These are phyloP conservation scores for Drosophila meridiana DNA, from an alignment of 2,888 invertebrate species.

Conservation along the genomic window DNA sequence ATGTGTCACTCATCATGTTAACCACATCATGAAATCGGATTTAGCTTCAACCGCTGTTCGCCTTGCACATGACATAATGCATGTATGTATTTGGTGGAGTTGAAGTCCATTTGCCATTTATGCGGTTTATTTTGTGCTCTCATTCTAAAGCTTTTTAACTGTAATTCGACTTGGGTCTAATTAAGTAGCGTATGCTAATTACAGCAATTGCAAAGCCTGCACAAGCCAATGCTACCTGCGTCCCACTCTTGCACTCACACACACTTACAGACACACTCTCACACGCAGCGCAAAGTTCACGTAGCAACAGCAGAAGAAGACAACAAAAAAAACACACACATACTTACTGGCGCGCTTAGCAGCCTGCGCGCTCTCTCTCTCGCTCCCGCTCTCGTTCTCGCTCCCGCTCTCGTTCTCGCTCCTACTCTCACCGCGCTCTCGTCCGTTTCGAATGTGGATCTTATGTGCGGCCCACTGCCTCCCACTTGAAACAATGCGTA, in stretches of 20 bases:
- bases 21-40: constrained; percentile 46
- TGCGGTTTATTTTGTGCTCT: constrained; percentile 10
- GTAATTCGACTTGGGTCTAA: constrained; percentile 38
- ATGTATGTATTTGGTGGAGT: constrained; percentile 20
- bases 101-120: constrained; percentile 15
- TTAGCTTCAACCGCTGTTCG: constrained; percentile 36
- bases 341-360: constrained; percentile 71
- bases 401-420: background rate
- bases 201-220: constrained; percentile 34
- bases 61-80: constrained; percentile 64
- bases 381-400: background rate
- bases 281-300: constrained; percentile 39
- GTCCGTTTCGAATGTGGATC: constrained; percentile 48
- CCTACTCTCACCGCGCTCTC: background rate
- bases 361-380: constrained; percentile 9
- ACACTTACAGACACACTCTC: background rate
- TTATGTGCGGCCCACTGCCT: constrained; percentile 39
- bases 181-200: constrained; percentile 33
- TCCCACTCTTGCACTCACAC: constrained; percentile 1
- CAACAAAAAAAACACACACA: constrained; percentile 50
- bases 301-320: constrained; percentile 44
- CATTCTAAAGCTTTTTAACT: constrained; percentile 23
- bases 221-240: constrained; percentile 1
- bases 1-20: constrained; percentile 48
- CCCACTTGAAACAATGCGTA: constrained; percentile 14